Evolutionary conservation across 1,140 invertebrate genomes (phyloP), one percentile per base, ranked within the genome.

Genomic region (Ceratosolen solmsi): DNA sequence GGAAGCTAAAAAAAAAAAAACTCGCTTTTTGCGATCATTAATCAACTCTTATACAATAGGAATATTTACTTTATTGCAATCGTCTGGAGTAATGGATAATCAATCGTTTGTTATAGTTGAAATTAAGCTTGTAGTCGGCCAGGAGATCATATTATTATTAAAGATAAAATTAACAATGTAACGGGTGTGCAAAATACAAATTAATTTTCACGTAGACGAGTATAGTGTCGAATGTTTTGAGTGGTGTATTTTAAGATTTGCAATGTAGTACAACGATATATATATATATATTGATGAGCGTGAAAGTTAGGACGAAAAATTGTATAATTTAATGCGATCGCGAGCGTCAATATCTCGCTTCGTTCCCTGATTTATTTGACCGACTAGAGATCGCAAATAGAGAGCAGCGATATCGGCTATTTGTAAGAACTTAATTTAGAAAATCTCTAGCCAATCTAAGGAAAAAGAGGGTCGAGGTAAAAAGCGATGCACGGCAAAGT

Each of bases 231-330:
- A 30, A 9, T 30, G 13, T 11, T 33, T 49, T 30, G 2, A 74
- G 51, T 4, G 20, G 8, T 33, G 51, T 3, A 33, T 20, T 54
- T 30, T 72, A 17, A 72, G 15, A 8, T n/a, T n/a, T n/a, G n/a
- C n/a, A n/a, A n/a, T n/a, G n/a, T n/a, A n/a, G n/a, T n/a, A n/a
- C n/a, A n/a, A n/a, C n/a, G n/a, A n/a, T n/a, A n/a, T n/a, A n/a
- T n/a, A n/a, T n/a, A n/a, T n/a, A n/a, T n/a, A n/a, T n/a, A n/a
- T n/a, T n/a, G n/a, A n/a, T n/a, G 33, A 76, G 58, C 74, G 74
- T 60, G 73, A 75, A 75, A 75, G 73, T 65, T 13, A 4, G 41
- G 15, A 0, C 38, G 25, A 65, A 63, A 65, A 17, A 15, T 58
- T n/a, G 49, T 30, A 20, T 17, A 25, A 54, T 51, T 72, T 54